Base-by-base conservation (phyloP, 2,113 vertebrate genomes). In the Patagioenas fasciata region DNA sequence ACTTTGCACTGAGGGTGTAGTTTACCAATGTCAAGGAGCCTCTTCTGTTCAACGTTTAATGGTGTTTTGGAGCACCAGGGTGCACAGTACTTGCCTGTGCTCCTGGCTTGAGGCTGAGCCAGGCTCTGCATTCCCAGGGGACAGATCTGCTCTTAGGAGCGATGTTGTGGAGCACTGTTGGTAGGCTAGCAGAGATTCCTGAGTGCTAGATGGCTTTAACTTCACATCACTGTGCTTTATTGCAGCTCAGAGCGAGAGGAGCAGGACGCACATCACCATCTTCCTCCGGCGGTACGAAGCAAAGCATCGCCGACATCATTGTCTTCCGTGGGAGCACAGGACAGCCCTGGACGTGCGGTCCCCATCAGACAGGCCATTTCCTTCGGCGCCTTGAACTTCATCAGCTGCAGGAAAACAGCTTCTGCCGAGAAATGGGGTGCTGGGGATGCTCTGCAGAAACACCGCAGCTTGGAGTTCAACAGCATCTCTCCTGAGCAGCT, bases 381-480 rank as follows among this genome's bases (percentile, higher is more conserved):
- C 91, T 90, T 94, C 3, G 73, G 97, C 18, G 60, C 95, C 47
- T 54, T 98, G 87, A 98, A 95, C 29, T 69, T 44, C 60, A 20
- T 10, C 72, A 84, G n/a, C 75, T 56, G 91, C 66, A 87, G 91
- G 81, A 89, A 50, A 32, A 67, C 42, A 14, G 77, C 84, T 44
- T 48, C 54, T 0, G 0, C n/a, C 4, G 36, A n/a, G 71, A 54
- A 42, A 21, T 40, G 85, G 89, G 83, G 53, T 5, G n/a, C 72
- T 53, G 94, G 92, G 57, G 95, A 93, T 2, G 64, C 90, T 21
- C 89, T 96, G 23, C 97, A 97, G 81, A 98, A 98, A 61, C 80
- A 93, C 79, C 91, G 32, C 40, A 98, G 98, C 65, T 28, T 98
- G 96, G 97, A 98, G 90, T 71, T 96, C 48, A 75, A 51, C 65